Evolutionary conservation across 2,113 vertebrate genomes (phyloP).

Genomic region (Mus musculus): GRCm39 chr6:29781001-29781500

Average conservation of each 20-base stretch:
- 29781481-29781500: not conserved
- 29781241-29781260: not conserved
- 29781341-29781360: not conserved
- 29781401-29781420: not conserved
- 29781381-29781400: not conserved
- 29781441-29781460: not conserved
- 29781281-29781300: not conserved
- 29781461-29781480: not conserved
- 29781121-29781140: not conserved
- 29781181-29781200: not conserved
- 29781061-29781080: not conserved
- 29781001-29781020: not conserved
- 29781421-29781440: not conserved
- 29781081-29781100: not conserved
- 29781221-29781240: not conserved
- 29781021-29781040: not conserved
- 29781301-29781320: not conserved
- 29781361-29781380: not conserved
- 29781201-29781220: not conserved
- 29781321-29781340: not conserved
- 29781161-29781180: not conserved
- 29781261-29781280: not conserved
- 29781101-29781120: slow-evolving; percentile 13
- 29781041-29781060: not conserved
- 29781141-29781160: not conserved